phyloP scores from a whole-genome alignment of 2,113 vertebrate genomes.

The Campylorhamphus procurvoides region DNA sequence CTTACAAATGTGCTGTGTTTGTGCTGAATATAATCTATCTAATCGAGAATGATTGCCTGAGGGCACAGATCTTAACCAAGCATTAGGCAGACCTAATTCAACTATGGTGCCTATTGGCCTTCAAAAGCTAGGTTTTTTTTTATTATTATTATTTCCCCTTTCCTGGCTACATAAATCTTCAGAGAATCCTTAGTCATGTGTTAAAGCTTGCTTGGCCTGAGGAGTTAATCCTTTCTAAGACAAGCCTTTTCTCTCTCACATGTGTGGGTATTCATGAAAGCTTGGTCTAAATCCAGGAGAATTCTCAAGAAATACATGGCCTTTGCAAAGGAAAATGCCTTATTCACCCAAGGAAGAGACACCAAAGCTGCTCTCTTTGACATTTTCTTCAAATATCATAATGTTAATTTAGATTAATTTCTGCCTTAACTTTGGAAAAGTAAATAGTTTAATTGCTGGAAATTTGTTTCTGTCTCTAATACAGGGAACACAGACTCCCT shows the following conservation, averaged over 20 bases:
- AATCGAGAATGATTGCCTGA: constrained; percentile 28
- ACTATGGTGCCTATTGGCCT: neutral
- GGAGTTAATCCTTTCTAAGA: constrained; percentile 43
- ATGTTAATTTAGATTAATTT: neutral
- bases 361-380: neutral
- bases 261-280: neutral
- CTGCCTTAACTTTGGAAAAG: neutral
- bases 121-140: neutral
- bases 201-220: constrained; percentile 36
- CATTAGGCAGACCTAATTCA: constrained; percentile 6
- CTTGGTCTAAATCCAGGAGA: neutral
- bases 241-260: neutral
- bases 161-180: constrained; percentile 2
- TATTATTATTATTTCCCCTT: neutral
- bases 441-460: neutral
- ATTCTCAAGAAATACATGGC: neutral
- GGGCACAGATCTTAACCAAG: constrained; percentile 20
- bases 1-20: constrained; percentile 9
- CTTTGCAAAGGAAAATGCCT: neutral
- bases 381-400: neutral
- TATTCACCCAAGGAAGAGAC: neutral
- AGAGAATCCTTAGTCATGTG: constrained; percentile 32
- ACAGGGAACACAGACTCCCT: neutral
- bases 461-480: neutral
- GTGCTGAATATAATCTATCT: constrained; percentile 27